Evolutionary conservation across 53 echinoderm and acorn worm genomes (phyloP).

Genomic region (Hippasteria phrygiana): DNA sequence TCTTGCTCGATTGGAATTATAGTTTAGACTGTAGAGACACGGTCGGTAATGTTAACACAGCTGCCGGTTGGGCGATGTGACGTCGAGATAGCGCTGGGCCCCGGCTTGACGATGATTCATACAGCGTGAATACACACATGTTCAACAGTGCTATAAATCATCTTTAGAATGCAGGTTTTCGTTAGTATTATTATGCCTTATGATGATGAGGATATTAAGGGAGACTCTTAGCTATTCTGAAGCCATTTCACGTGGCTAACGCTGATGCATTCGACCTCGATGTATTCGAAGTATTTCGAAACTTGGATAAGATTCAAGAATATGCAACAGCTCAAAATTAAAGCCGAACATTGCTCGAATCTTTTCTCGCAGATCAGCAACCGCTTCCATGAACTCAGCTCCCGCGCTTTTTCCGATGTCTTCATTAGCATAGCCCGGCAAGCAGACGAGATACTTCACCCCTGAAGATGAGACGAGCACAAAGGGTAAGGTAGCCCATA

Average conservation of each 20-base stretch:
- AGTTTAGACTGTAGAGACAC: background rate
- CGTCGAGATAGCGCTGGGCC: constrained; percentile 21
- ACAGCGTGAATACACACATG: background rate
- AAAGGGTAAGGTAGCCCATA: constrained; percentile 15
- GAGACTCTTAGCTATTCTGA: background rate
- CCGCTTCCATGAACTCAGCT: background rate
- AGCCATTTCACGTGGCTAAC: background rate
- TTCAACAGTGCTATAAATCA: constrained; percentile 42
- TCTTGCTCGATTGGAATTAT: background rate
- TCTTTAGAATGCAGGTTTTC: background rate
- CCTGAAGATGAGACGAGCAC: constrained; percentile 28
- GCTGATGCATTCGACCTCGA: too few species aligned
- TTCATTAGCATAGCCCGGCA: background rate
- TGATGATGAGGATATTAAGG: background rate
- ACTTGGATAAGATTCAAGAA: too few species aligned
- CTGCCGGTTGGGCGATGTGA: constrained; percentile 50
- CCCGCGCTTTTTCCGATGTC: background rate
- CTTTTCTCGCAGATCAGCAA: background rate
- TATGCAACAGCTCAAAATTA: too few species aligned
- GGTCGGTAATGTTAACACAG: constrained; percentile 38
- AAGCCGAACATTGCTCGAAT: too few species aligned
- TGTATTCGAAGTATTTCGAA: too few species aligned
- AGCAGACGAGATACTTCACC: background rate
- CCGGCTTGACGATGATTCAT: background rate
- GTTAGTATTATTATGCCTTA: background rate